Evolutionary conservation across 2,888 invertebrate species (phyloP), one percentile per base, ranked within the genome.

Genomic region (Athalia rosae): DNA sequence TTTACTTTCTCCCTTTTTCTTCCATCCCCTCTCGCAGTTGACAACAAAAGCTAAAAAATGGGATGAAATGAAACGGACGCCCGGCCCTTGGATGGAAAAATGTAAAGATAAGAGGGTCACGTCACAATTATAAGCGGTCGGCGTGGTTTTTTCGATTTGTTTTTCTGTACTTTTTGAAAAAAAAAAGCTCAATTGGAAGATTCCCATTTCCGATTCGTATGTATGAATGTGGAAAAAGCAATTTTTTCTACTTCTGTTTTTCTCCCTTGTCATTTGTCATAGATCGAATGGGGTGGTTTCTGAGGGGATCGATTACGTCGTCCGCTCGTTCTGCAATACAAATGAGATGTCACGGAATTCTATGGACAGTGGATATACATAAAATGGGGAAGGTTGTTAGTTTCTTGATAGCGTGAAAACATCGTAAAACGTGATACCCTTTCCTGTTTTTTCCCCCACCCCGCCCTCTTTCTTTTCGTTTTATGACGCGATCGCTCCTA

Each of bases 281-380:
- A 28, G 28, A 28, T 28, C 28, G 28, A 28, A 28, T 28, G 28
- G 28, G 28, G 28, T 28, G 28, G 28, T 28, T 28, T 28, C 28
- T 28, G 28, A 28, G 28, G 28, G 28, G 28, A 28, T 28, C 28
- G 28, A 28, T 28, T 28, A 28, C 28, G 28, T 28, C 2, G 28
- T 28, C 28, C 2, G 28, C 28, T 59, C 59, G 13, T 13, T 59
- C 15, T 15, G 13, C 28, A n/a, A 62, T 61, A 76, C 62, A 63
- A 76, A 76, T 76, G 62, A 11, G 48, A 61, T 76, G 76, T 63
- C 76, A 62, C 61, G 62, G 41, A 43, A 76, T 76, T 76, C 76
- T 47, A 62, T 62, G 76, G 76, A 76, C 28, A 41, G 50, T 67
- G 67, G 9, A 53, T n/a, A 7, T 53, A 53, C n/a, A 53, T 53